These are phyloP conservation scores for Stichopus horrens DNA, from an alignment of 53 echinoderm and acorn worm species.

Conservation along the genomic window DNA sequence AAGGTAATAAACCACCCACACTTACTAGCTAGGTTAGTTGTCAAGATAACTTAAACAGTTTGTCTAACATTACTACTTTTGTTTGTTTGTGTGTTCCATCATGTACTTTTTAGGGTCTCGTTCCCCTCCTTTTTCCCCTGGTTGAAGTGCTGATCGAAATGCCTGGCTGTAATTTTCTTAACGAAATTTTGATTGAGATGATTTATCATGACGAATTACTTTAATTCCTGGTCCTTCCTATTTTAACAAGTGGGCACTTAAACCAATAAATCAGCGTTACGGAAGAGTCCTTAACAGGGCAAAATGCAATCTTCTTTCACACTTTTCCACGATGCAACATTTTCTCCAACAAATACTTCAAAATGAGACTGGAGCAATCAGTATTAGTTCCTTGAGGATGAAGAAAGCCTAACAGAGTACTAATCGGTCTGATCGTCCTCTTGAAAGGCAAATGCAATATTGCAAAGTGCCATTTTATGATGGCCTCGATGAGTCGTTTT, in stretches of 20 bases:
- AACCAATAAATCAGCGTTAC: conserved; percentile 30
- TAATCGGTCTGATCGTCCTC: conserved; percentile 36
- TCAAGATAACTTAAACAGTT: conserved; percentile 7
- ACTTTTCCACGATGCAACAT: conserved; percentile 5
- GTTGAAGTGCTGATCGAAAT: background rate
- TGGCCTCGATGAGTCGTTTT: background rate
- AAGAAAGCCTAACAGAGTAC: background rate
- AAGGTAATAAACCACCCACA: background rate
- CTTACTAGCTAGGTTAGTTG: background rate
- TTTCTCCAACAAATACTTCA: conserved; percentile 20
- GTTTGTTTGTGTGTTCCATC: background rate
- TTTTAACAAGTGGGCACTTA: conserved; percentile 38
- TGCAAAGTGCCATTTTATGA: conserved; percentile 21
- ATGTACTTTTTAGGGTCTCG: conserved; percentile 25
- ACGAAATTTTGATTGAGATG: conserved; percentile 26
- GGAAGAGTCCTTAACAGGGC: conserved; percentile 20
- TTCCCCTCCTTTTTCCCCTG: conserved; percentile 28
- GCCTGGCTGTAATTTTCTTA: conserved; percentile 23
- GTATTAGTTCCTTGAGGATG: background rate
- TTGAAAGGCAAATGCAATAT: conserved; percentile 35
- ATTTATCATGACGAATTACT: conserved; percentile 33
- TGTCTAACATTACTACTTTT: background rate
- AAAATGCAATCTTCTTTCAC: background rate
- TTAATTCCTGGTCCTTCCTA: conserved; percentile 7
- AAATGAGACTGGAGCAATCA: conserved; percentile 1